Evolutionary conservation across 2,113 vertebrate species (phyloP).

Genomic region (Mus pahari): DNA sequence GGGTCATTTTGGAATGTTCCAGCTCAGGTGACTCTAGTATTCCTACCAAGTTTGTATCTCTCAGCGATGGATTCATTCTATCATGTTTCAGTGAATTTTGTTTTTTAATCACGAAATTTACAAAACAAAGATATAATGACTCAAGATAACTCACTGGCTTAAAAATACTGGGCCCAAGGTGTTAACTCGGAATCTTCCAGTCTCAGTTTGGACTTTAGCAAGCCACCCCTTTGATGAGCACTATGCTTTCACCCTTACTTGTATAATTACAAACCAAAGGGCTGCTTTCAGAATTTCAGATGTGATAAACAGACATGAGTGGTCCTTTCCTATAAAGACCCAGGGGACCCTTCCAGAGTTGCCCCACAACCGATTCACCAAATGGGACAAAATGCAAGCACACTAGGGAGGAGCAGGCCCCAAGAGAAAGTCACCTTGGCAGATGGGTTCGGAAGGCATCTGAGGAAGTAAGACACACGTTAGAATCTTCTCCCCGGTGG

Average conservation of each 20-base stretch:
- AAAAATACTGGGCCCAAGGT: neutral
- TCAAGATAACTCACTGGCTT: constrained; percentile 32
- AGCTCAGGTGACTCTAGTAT: neutral
- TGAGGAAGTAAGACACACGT: constrained; percentile 98
- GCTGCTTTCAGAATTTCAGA: neutral
- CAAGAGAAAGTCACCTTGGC: constrained; percentile 89
- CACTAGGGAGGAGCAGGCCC: neutral
- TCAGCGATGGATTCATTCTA: neutral
- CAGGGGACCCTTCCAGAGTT: neutral
- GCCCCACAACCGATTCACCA: too few species aligned
- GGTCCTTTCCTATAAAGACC: neutral
- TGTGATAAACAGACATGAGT: neutral
- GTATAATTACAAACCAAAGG: neutral
- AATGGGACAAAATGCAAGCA: neutral
- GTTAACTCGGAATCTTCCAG: neutral
- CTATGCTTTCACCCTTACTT: neutral
- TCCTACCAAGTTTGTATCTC: neutral
- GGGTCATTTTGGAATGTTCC: neutral
- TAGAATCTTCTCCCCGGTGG: constrained; percentile 95
- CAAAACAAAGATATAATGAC: neutral
- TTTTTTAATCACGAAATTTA: constrained; percentile 47
- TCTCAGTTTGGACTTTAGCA: neutral
- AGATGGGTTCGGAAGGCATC: constrained; percentile 91
- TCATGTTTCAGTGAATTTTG: neutral
- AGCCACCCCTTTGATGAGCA: neutral